These are phyloP conservation scores for Athalia cordata DNA, from an alignment of 2,888 invertebrate species.

Conservation along the genomic window DNA sequence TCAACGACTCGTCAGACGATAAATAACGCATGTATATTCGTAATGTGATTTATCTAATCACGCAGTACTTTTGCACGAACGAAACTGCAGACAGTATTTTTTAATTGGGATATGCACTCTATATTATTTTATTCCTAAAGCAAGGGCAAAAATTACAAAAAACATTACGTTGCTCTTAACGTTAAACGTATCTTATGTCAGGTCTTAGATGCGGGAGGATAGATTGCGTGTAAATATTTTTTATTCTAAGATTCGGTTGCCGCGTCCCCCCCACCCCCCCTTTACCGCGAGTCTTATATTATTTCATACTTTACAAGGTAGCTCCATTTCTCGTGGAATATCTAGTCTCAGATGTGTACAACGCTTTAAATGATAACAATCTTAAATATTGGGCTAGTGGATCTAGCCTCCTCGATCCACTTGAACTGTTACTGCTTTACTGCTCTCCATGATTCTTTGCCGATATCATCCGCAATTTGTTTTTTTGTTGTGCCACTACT, in stretches of 20 bases:
- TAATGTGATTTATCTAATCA: constrained; percentile 16
- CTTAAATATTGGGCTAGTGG: background rate
- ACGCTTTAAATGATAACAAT: too few relatives aligned
- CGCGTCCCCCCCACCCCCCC: background rate
- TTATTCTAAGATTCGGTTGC: background rate
- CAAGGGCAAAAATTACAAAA: too few relatives aligned
- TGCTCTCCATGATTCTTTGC: too few relatives aligned
- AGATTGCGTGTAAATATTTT: too few relatives aligned
- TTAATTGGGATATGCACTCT: background rate
- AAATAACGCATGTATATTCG: background rate
- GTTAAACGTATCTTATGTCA: too few relatives aligned
- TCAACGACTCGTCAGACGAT: background rate
- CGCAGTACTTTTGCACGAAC: constrained; percentile 28
- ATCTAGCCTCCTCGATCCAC: background rate
- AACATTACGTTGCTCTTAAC: too few relatives aligned
- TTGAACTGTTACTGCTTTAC: background rate
- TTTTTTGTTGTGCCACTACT: too few relatives aligned
- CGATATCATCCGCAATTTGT: too few relatives aligned
- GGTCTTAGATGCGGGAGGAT: too few relatives aligned
- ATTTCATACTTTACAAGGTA: background rate
- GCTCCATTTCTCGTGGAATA: too few relatives aligned
- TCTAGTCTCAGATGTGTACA: too few relatives aligned
- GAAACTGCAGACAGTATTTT: constrained; percentile 9
- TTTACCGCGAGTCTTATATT: background rate
- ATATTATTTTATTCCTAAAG: too few relatives aligned